These are phyloP conservation scores for Psephotus haematonotus DNA, from an alignment of 2,113 vertebrate species.

Conservation along the genomic window DNA sequence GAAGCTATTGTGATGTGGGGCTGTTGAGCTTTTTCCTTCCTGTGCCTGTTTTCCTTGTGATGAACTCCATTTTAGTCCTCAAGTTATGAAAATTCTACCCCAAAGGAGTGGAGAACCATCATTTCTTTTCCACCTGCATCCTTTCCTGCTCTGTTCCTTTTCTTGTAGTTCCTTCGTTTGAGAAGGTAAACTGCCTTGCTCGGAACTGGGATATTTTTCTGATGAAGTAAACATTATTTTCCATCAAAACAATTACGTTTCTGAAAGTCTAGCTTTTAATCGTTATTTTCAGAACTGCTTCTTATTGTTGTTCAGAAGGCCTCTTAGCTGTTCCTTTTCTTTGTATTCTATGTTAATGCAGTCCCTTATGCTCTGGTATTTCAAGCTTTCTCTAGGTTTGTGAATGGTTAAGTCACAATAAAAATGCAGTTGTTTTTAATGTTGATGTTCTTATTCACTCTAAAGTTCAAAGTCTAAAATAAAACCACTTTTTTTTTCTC, in stretches of 20 bases:
- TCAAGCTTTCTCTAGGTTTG: not conserved
- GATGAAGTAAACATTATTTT: not conserved
- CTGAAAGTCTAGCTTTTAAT: not conserved
- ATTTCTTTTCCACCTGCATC: not conserved
- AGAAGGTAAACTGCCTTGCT: not conserved
- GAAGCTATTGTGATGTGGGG: not conserved
- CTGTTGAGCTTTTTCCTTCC: not conserved
- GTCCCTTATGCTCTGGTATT: not conserved
- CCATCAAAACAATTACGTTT: not conserved
- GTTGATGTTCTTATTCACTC: not conserved
- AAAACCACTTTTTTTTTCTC: not conserved
- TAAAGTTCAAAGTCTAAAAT: not conserved
- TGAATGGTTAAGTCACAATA: not conserved
- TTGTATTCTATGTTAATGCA: not conserved
- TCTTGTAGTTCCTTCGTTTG: not conserved
- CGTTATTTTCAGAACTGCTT: not conserved
- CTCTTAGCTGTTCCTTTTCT: not conserved
- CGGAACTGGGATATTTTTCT: not conserved
- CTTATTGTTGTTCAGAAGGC: not conserved
- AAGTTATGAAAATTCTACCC: not conserved
- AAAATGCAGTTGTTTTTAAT: not conserved
- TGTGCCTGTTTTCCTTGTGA: not conserved
- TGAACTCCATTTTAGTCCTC: not conserved
- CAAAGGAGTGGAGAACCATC: not conserved
- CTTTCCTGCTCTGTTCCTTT: not conserved